Conservation (phyloP, 2,888 invertebrate genomes). For the Choreutis nemorana region DNA sequence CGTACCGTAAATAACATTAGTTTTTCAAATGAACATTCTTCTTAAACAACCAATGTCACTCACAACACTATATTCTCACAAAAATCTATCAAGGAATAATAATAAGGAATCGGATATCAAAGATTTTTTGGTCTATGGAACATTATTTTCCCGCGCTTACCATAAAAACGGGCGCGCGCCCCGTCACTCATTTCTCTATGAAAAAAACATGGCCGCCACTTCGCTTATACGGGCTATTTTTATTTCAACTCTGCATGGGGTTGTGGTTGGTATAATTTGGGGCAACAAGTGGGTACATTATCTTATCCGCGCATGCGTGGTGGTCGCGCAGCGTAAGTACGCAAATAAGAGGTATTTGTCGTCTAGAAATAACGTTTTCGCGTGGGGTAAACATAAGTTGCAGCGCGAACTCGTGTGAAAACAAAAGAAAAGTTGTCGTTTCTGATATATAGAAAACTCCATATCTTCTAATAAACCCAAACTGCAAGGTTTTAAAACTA, state of each 20-base stretch:
- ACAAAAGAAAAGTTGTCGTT: too few relatives aligned
- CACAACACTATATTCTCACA: too few relatives aligned
- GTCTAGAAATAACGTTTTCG: conserved; percentile 38
- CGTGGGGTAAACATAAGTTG: conserved; percentile 40
- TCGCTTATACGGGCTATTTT: conserved; percentile 34
- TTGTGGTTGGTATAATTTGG: conserved; percentile 47
- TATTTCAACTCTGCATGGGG: conserved; percentile 56
- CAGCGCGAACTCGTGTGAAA: too few relatives aligned
- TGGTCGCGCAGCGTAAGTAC: conserved; percentile 39
- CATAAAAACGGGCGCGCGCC: conserved; percentile 32
- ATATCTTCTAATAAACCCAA: conserved; percentile 5
- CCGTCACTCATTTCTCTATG: conserved; percentile 40
- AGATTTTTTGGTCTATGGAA: too few relatives aligned
- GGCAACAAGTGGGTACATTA: conserved; percentile 54
- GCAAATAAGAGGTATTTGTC: conserved; percentile 37
- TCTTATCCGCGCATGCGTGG: conserved; percentile 58
- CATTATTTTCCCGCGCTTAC: conserved; percentile 30
- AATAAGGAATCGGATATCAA: too few relatives aligned
- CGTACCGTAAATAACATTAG: too few relatives aligned
- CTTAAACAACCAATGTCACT: too few relatives aligned
- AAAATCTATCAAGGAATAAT: too few relatives aligned
- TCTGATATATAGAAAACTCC: background rate
- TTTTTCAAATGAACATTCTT: too few relatives aligned
- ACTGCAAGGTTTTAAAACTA: too few relatives aligned
- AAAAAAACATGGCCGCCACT: conserved; percentile 31